Evolutionary conservation across 2,797 vertebrate genomes (phyloP), one percentile per base, ranked within the genome.

Genomic region (Pteronotus mesoamericanus): DNA sequence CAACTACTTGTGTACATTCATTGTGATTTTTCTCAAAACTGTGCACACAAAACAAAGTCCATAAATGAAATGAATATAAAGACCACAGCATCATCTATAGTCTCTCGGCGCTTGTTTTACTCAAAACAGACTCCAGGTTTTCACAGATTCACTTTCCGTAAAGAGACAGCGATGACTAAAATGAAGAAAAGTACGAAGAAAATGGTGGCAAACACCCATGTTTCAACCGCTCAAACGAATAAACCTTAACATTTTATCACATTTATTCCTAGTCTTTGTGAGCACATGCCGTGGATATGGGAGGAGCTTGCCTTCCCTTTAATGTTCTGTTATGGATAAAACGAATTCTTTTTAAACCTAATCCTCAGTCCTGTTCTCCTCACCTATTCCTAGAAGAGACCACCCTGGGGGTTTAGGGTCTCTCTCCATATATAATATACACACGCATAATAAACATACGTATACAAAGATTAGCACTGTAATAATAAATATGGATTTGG

Each of bases 21-120:
- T 83, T 86, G 83, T 66, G 88, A 91, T 89, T 95, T 95, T 94
- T 74, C 68, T 80, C 44, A 91, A 91, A 93, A 75, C 4, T 34
- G 66, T 79, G 64, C 83, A 96, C 88, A 89, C 34, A 77, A 93
- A 78, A 85, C 72, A 69, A 86, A 90, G 68, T 48, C 71, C 24
- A 71, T 59, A 92, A 92, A 87, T 86, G 95, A 95, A 61, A 51
- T 74, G 89, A 90, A 77, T 91, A 69, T 9, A 55, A 71, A 84
- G 61, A 93, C 79, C 57, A 48, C 2, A 89, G 91, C 46, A 39
- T 83, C 39, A 82, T 84, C 64, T 75, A 29, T 26, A 44, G 39
- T 37, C 55, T 55, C 9, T 37, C 46, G 46, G 32, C 2, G 6
- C 68, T 78, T 55, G 42, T 91, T 92, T 84, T 42, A 75, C 83